A percentile compares a stretch with the other conserved stretches of the same genome.
These are phyloP conservation scores for Parambassis ranga DNA, from an alignment of 2,797 vertebrate genomes.

Conservation along the genomic window DNA sequence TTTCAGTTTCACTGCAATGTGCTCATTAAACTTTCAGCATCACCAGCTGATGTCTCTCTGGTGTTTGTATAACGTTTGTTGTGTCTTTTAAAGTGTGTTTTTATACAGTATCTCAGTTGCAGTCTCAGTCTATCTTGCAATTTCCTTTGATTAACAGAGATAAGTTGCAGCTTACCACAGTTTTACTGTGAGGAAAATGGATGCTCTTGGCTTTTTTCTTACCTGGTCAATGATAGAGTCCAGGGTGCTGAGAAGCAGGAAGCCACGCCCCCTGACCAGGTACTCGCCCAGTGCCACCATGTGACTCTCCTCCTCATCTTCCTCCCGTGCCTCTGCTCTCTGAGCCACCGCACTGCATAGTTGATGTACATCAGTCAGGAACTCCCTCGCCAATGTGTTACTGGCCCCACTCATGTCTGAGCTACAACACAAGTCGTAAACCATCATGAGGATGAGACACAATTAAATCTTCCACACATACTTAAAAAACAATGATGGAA, in stretches of 20 bases:
- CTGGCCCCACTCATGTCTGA: slow-evolving; percentile 97
- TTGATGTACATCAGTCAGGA: slow-evolving; percentile 95
- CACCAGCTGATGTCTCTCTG: neutral
- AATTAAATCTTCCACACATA: neutral
- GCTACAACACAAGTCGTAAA: slow-evolving; percentile 67
- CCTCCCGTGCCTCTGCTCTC: slow-evolving; percentile 86
- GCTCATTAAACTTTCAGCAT: slow-evolving; percentile 17
- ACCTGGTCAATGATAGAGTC: slow-evolving; percentile 96
- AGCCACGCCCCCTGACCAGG: slow-evolving; percentile 92
- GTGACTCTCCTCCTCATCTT: slow-evolving; percentile 95
- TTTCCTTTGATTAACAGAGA: slow-evolving; percentile 27
- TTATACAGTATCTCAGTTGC: neutral
- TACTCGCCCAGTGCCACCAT: slow-evolving; percentile 96
- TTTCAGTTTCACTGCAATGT: neutral
- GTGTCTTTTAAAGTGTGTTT: neutral
- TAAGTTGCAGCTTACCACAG: neutral
- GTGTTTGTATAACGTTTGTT: neutral
- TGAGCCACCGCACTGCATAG: slow-evolving; percentile 95
- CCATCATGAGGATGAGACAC: neutral
- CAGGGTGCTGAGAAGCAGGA: slow-evolving; percentile 90
- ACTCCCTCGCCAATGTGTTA: slow-evolving; percentile 96
- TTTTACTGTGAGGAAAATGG: too few species aligned
- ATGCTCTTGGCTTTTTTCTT: slow-evolving; percentile 3
- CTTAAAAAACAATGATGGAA: neutral
- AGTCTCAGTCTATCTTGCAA: slow-evolving; percentile 1